phyloP scores from a whole-genome alignment of 2,888 invertebrate species.

The Lissonota sp. region DNA sequence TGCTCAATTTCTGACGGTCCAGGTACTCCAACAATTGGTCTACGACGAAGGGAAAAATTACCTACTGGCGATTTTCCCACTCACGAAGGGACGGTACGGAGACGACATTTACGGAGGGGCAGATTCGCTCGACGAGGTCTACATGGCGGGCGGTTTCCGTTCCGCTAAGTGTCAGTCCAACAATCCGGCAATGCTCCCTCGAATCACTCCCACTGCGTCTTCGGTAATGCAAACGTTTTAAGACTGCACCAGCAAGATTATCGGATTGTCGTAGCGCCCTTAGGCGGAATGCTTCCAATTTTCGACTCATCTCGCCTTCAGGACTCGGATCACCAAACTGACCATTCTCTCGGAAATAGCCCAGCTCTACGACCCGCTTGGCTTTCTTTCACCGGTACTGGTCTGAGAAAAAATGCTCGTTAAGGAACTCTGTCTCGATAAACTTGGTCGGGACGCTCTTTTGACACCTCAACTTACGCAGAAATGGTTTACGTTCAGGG shows the following conservation, averaged over 20 bases:
- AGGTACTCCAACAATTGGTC: not conserved
- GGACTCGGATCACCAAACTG: not conserved
- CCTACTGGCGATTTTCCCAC: not conserved
- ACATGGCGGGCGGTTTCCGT: too few relatives aligned
- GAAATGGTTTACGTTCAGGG: not conserved
- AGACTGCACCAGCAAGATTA: too few relatives aligned
- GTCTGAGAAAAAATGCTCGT: not conserved
- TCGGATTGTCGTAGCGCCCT: not conserved
- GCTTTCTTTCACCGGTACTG: not conserved
- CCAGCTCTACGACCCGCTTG: not conserved
- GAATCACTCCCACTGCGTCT: too few relatives aligned
- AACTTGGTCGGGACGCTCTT: not conserved
- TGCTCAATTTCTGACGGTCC: constrained; percentile 5
- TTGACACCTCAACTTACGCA: not conserved
- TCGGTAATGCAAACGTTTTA: too few relatives aligned
- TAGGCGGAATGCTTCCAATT: not conserved
- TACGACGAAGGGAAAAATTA: not conserved
- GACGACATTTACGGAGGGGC: too few relatives aligned
- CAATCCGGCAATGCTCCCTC: too few relatives aligned
- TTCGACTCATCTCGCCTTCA: not conserved
- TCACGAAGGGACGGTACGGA: too few relatives aligned
- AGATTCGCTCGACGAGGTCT: too few relatives aligned
- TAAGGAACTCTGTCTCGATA: not conserved
- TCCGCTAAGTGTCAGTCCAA: too few relatives aligned
- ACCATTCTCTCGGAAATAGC: not conserved